Base-by-base conservation (phyloP, 2,888 invertebrate genomes). In the Teleogryllus oceanicus region DNA sequence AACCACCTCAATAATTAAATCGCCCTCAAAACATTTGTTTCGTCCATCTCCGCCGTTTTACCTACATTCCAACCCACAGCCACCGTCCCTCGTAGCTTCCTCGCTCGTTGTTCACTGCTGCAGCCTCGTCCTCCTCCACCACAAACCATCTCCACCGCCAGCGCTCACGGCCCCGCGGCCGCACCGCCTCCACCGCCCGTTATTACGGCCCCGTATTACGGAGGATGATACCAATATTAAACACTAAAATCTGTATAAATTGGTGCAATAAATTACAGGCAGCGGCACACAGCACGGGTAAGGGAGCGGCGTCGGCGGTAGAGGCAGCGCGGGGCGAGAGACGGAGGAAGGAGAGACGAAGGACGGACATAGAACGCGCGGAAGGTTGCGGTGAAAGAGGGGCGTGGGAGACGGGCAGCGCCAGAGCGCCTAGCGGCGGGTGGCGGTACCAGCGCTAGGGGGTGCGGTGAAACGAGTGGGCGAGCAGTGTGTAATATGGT, bases 221-320 rank as follows among this genome's bases (percentile, higher is more conserved):
- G 62, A 62, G 62, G 62, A 62, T 62, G 62, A 62, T 62, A 62
- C 62, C 62, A 62, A 62, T 62, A 62, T 62, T 62, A 62, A 62
- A 62, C 62, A 62, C 62, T 62, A 62, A 62, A 62, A 62, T 62
- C 62, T 62, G 62, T 62, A 62, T 62, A 62, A 62, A 62, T 62
- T 62, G 62, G 62, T 62, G n/a, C 62, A 62, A 62, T 62, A 62
- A 62, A 62, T 62, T 62, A 62, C 62, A n/a, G 4, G 62, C 13
- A 10, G 62, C 62, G 62, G 37, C 37, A 37, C 37, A 37, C 62
- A 62, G 62, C 62, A 4, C 16, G 13, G 62, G 62, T 11, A 37
- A 37, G 62, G 62, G 62, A 62, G 62, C 62, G 62, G 16, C 62
- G 62, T 62, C 1, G 62, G n/a, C 13, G 62, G 13, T 1, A n/a